Evolutionary conservation across 64 coral and sea anemone species (phyloP), one percentile per base, ranked within the genome.

Genomic region (Astreopora myriophthalma): DNA sequence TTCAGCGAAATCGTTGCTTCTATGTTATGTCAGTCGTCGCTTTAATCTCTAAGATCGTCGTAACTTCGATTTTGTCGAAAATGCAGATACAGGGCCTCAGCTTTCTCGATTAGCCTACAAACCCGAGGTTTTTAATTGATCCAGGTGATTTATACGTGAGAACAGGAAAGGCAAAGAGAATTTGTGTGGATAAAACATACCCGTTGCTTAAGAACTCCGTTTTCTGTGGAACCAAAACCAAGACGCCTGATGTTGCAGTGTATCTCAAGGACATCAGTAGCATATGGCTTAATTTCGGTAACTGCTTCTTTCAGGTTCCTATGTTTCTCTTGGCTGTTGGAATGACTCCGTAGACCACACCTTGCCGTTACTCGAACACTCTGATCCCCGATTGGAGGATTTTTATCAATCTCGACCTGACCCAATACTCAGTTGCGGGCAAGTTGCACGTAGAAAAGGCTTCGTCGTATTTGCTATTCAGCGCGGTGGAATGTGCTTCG

Each of bases 261-360:
- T 16, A 24, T 68, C n/a, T 68, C 20, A 68, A 5, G 28, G 19
- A 46, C 42, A 4, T 46, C 11, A 46, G 4, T 11, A 11, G 11
- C 42, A 4, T 46, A 4, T 4, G 4, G 11, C 11, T 5, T 64
- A 25, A 64, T 10, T 26, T 26, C 5, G 22, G 6, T 28, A 20
- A 58, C 64, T 52, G 8, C 26, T 8, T 34, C 57, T 46, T 60
- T 35, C 73, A 97, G 95, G 87, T 9, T 85, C 91, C 28, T 97
- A 97, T 34, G 66, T 92, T 80, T 86, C 75, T 34, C 13, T 87
- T 66, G 95, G 95, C 26, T 97, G 95, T 62, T 97, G 95, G 95
- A 89, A 91, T 62, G 95, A 94, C 63, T 94, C 91, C 10, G 39
- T 44, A 3, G 39, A 76, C 14, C 92, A 92, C 28, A 77, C 95